Percentiles rank a stretch among this genome's conserved stretches.
Conservation (phyloP, 2,888 invertebrate species). For the Eupithecia tripunctaria region DNA sequence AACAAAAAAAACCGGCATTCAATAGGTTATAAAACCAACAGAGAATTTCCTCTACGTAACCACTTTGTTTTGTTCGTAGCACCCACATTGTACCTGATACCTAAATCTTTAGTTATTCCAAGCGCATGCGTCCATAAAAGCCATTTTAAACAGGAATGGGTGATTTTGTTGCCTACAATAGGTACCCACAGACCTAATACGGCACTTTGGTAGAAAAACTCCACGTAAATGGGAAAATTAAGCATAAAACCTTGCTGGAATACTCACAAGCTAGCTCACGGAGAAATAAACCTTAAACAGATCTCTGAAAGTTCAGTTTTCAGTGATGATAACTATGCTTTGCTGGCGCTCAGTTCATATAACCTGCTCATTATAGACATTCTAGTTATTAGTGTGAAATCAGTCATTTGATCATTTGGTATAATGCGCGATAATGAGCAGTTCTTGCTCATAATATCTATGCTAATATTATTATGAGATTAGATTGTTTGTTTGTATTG, state of each 20-base stretch:
- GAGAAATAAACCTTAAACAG: conserved; percentile 25
- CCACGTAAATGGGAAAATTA: conserved; percentile 61
- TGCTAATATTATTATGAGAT: too few species aligned
- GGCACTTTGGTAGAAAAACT: conserved; percentile 55
- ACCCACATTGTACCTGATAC: background rate
- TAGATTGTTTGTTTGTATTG: too few species aligned
- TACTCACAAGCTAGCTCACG: conserved; percentile 42
- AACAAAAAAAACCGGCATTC: background rate
- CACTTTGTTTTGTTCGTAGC: background rate
- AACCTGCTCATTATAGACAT: conserved; percentile 13
- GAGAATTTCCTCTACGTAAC: background rate
- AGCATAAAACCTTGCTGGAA: conserved; percentile 52
- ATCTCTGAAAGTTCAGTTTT: conserved; percentile 15
- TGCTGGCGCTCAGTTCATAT: conserved; percentile 28
- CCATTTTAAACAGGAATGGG: conserved; percentile 63
- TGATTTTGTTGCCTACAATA: conserved; percentile 67
- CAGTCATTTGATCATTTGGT: conserved; percentile 6
- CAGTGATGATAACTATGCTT: conserved; percentile 20
- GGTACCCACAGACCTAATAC: conserved; percentile 56
- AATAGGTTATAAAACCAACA: background rate
- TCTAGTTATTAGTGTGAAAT: conserved; percentile 27
- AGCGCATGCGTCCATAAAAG: conserved; percentile 54
- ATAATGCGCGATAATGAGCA: conserved; percentile 1
- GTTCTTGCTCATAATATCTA: background rate
- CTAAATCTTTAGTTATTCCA: conserved; percentile 46